phyloP scores from a whole-genome alignment of 2,797 vertebrate genomes.

The Streptopelia turtur region DNA sequence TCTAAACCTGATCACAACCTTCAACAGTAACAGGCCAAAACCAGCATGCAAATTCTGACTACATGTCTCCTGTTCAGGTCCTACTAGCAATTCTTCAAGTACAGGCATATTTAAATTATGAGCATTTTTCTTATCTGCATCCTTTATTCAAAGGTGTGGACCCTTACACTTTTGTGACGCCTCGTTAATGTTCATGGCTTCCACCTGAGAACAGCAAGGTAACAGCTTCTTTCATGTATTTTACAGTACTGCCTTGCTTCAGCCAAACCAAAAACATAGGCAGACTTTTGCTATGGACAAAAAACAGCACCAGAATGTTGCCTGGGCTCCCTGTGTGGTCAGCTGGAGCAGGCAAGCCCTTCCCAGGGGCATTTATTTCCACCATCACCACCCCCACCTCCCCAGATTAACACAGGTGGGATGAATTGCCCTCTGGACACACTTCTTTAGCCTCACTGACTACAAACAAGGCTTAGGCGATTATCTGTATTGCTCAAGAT shows the following conservation, averaged over 20 bases:
- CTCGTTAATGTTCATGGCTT: neutral
- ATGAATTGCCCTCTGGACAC: slow-evolving; percentile 1
- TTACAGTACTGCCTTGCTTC: neutral
- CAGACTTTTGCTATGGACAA: neutral
- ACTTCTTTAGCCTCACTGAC: neutral
- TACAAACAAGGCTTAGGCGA: neutral
- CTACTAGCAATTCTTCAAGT: neutral
- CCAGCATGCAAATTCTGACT: neutral
- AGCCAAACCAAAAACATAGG: neutral
- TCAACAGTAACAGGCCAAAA: neutral
- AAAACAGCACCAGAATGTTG: neutral
- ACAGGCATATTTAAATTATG: neutral
- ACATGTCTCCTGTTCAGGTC: neutral
- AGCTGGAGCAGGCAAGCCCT: neutral
- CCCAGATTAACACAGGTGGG: neutral
- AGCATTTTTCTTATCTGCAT: neutral
- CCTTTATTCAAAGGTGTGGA: neutral
- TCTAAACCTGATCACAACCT: slow-evolving; percentile 12
- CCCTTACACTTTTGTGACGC: neutral
- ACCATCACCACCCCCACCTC: neutral
- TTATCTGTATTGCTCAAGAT: neutral
- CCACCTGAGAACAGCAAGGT: neutral
- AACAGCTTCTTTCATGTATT: neutral
- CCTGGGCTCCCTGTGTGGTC: neutral
- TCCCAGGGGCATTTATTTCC: neutral